phyloP scores from a whole-genome alignment of 2,113 vertebrate species.

The Cryptotis parvus region DNA sequence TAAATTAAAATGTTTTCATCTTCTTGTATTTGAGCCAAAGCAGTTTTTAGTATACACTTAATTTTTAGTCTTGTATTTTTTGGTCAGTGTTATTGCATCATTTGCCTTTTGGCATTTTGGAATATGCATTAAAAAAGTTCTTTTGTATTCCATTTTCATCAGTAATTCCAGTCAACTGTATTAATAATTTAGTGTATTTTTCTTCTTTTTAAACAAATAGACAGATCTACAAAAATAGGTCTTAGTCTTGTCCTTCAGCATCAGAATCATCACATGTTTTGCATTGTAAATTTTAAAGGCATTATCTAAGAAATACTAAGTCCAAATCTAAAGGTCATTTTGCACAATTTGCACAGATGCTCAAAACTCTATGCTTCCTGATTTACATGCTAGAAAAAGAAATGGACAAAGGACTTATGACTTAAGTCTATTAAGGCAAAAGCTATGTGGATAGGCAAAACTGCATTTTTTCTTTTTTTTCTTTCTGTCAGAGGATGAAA shows the following conservation, averaged over 20 bases:
- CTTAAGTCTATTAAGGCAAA: not conserved
- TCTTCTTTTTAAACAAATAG: slow-evolving; percentile 36
- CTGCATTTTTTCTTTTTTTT: not conserved
- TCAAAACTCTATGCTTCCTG: not conserved
- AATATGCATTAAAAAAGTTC: not conserved
- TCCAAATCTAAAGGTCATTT: not conserved
- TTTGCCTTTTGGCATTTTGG: not conserved
- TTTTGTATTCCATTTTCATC: not conserved
- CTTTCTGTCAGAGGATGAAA: not conserved
- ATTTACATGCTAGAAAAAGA: not conserved
- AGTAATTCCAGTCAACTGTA: not conserved
- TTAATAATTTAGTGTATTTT: not conserved
- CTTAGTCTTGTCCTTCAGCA: not conserved
- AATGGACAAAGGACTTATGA: not conserved
- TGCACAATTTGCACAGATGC: not conserved
- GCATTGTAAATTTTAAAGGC: slow-evolving; percentile 10
- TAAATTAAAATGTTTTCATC: not conserved
- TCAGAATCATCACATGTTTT: not conserved
- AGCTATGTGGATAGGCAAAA: not conserved
- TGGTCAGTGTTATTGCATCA: not conserved
- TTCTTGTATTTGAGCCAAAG: not conserved
- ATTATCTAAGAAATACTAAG: not conserved
- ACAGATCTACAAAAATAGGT: not conserved
- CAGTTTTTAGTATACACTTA: not conserved
- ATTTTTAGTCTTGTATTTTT: not conserved